Percentiles rank a stretch among this genome's conserved stretches.
These are phyloP conservation scores for Parasteatoda tepidariorum DNA, from an alignment of 1,140 invertebrate species.

Conservation along the genomic window DNA sequence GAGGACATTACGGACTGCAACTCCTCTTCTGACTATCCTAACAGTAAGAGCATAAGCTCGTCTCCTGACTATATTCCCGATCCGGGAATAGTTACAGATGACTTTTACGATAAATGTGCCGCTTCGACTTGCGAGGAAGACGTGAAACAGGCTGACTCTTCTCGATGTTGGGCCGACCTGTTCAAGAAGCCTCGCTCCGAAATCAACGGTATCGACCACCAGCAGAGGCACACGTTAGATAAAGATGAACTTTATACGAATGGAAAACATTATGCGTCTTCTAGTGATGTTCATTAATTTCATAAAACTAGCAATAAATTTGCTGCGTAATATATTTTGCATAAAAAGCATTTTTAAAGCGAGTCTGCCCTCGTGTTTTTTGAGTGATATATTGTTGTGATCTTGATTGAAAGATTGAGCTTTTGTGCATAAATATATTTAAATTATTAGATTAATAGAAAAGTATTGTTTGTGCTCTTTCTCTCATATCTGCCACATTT, in stretches of 20 bases:
- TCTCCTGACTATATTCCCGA: slow-evolving; percentile 40
- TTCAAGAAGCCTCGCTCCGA: slow-evolving; percentile 34
- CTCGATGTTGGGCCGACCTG: slow-evolving; percentile 46
- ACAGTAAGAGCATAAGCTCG: slow-evolving; percentile 20
- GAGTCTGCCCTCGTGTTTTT: slow-evolving; percentile 39
- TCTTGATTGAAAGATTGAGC: slow-evolving; percentile 50
- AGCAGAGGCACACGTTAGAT: slow-evolving; percentile 5
- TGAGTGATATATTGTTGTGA: slow-evolving; percentile 58
- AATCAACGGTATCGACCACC: slow-evolving; percentile 33
- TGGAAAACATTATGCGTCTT: slow-evolving; percentile 50
- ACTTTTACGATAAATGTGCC: not conserved
- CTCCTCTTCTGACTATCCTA: slow-evolving; percentile 39
- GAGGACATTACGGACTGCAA: slow-evolving; percentile 37
- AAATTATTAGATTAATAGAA: slow-evolving; percentile 51
- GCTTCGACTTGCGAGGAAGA: not conserved
- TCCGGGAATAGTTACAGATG: not conserved
- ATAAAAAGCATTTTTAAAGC: slow-evolving; percentile 52
- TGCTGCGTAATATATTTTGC: slow-evolving; percentile 50
- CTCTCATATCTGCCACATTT: slow-evolving; percentile 51
- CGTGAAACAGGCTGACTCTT: not conserved
- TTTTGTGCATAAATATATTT: slow-evolving; percentile 60
- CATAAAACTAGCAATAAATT: slow-evolving; percentile 38
- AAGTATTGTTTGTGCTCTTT: slow-evolving; percentile 46
- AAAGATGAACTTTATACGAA: slow-evolving; percentile 40
- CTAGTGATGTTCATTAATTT: slow-evolving; percentile 41